phyloP scores from a whole-genome alignment of 2,888 invertebrate species.

The Meta bourneti region DNA sequence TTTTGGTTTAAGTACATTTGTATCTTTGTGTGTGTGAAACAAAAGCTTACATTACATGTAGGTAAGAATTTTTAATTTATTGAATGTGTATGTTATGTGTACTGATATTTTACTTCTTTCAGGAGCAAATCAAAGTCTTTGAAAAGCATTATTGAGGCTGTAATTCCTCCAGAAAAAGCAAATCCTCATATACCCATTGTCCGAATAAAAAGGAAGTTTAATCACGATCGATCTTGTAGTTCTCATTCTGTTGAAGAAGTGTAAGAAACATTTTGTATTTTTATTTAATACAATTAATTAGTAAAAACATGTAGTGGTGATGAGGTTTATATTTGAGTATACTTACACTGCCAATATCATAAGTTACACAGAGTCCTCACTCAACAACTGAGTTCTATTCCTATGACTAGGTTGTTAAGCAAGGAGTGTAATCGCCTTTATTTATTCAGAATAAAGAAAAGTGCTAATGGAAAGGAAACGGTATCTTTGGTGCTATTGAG shows the following conservation, averaged over 20 bases:
- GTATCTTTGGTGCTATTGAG: too few species aligned
- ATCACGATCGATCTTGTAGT: slow-evolving; percentile 62
- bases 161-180: slow-evolving; percentile 54
- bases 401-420: too few species aligned
- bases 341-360: neutral
- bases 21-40: too few species aligned
- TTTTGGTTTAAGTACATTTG: too few species aligned
- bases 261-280: slow-evolving; percentile 35
- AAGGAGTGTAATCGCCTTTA: too few species aligned
- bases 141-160: slow-evolving; percentile 55
- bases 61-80: too few species aligned
- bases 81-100: too few species aligned
- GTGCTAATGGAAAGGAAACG: too few species aligned
- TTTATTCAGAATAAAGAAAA: too few species aligned
- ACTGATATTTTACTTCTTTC: neutral
- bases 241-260: slow-evolving; percentile 73
- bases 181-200: slow-evolving; percentile 73
- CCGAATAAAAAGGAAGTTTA: slow-evolving; percentile 71
- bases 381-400: too few species aligned
- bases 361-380: neutral
- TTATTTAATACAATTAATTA: neutral
- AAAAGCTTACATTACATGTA: too few species aligned
- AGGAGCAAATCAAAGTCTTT: slow-evolving; percentile 58
- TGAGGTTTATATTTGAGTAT: neutral
- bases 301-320: neutral